A percentile compares a stretch with the other conserved stretches of the same genome.
Conservation (phyloP, 2,113 vertebrate genomes). For the Phoenicopterus ruber region DNA sequence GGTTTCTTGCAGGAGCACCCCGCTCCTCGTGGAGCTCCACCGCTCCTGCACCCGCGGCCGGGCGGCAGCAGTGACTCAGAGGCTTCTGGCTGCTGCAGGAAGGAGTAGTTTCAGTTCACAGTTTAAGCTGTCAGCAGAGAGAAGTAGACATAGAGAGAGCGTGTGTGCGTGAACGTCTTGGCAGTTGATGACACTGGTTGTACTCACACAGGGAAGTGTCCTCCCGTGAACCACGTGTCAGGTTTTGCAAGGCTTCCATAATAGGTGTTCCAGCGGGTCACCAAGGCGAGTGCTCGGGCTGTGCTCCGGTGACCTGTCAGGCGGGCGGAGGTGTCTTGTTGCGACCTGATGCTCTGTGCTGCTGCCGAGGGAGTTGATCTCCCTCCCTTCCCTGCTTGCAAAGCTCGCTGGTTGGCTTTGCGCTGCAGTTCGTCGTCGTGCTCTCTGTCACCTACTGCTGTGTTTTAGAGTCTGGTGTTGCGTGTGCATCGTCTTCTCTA, state of each 20-base stretch:
- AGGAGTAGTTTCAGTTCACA: background rate
- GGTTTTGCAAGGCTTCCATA: background rate
- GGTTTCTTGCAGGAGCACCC: background rate
- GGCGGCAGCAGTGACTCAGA: background rate
- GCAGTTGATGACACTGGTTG: background rate
- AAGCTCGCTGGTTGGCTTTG: background rate
- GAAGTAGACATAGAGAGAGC: background rate
- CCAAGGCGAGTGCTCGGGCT: rapidly evolving
- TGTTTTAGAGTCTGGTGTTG: background rate
- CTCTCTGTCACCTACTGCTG: background rate
- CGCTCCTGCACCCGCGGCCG: rapidly evolving
- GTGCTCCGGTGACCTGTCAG: background rate
- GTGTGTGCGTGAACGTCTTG: background rate
- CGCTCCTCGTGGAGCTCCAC: background rate
- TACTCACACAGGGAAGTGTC: background rate
- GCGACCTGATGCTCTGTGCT: background rate
- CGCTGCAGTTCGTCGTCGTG: rapidly evolving
- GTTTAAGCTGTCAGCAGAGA: background rate
- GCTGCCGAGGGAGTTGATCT: background rate
- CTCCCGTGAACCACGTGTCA: rapidly evolving
- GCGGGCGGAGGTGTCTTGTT: background rate
- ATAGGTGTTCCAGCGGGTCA: background rate
- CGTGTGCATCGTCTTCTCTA: background rate
- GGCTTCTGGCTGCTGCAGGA: background rate
- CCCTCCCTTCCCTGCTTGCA: background rate